Percentiles rank a stretch among this genome's conserved stretches.
Conservation (phyloP, 2,888 invertebrate species). For the Dusona sp. region DNA sequence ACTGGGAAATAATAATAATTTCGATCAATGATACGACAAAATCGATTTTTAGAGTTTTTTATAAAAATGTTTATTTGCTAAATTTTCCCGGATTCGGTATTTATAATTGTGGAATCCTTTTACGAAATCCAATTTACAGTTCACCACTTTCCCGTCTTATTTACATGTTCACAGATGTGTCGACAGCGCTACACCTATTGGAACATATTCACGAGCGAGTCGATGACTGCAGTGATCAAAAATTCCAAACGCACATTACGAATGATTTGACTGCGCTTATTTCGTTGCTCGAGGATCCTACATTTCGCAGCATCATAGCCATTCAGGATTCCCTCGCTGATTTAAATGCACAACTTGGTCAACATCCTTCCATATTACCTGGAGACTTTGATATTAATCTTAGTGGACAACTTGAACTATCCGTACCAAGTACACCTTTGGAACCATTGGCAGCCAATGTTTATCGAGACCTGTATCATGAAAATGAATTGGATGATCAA, state of each 20-base stretch:
- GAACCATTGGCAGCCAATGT: slow-evolving; percentile 80
- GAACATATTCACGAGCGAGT: slow-evolving; percentile 95
- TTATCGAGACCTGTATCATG: slow-evolving; percentile 82
- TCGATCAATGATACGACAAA: not conserved
- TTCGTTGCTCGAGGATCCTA: slow-evolving; percentile 94
- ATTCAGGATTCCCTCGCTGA: slow-evolving; percentile 96
- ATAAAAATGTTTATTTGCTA: not conserved
- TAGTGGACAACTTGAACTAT: slow-evolving; percentile 87
- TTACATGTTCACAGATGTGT: slow-evolving; percentile 88
- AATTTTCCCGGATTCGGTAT: not conserved
- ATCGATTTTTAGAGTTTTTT: not conserved
- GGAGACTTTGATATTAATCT: slow-evolving; percentile 97
- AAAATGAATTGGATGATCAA: slow-evolving; percentile 90
- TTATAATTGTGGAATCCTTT: too few species aligned
- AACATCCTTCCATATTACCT: slow-evolving; percentile 96
- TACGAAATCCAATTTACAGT: not conserved
- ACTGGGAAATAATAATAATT: not conserved
- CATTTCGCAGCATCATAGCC: slow-evolving; percentile 95
- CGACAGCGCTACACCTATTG: slow-evolving; percentile 94
- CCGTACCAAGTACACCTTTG: slow-evolving; percentile 80
- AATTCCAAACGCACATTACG: slow-evolving; percentile 90
- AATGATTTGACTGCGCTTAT: slow-evolving; percentile 94
- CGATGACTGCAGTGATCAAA: slow-evolving; percentile 93
- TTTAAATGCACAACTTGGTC: slow-evolving; percentile 93
- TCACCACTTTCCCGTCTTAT: not conserved